phyloP scores from a whole-genome alignment of 2,797 vertebrate species.

The Melanotaenia trifasciata region DNA sequence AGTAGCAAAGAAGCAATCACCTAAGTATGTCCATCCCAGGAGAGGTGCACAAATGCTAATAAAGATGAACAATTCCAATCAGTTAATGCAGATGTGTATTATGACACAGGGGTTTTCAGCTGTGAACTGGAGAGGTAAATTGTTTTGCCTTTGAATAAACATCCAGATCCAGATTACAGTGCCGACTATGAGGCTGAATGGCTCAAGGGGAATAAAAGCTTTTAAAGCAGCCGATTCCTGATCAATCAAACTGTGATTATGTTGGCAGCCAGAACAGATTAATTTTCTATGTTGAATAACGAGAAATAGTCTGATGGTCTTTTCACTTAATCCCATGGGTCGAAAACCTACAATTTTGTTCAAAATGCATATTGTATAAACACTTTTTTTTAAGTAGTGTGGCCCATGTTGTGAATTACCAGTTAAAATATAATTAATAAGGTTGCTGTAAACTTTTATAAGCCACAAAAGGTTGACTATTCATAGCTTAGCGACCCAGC shows the following conservation, averaged over 20 bases:
- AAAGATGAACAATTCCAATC: constrained; percentile 75
- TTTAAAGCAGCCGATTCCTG: constrained; percentile 44
- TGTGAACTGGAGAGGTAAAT: constrained; percentile 46
- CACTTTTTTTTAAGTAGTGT: background rate
- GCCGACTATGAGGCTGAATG: constrained; percentile 30
- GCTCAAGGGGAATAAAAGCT: constrained; percentile 34
- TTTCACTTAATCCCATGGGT: constrained; percentile 29
- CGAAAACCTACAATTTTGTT: constrained; percentile 15
- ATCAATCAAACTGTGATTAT: constrained; percentile 62
- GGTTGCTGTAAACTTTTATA: constrained; percentile 28
- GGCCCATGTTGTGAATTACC: constrained; percentile 20
- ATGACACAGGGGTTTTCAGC: constrained; percentile 40
- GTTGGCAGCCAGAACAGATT: constrained; percentile 56
- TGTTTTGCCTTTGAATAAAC: constrained; percentile 47
- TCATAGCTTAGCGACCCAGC: constrained; percentile 33
- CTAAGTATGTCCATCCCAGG: constrained; percentile 73
- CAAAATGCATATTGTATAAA: constrained; percentile 20
- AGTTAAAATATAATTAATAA: constrained; percentile 44
- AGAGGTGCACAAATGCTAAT: constrained; percentile 69
- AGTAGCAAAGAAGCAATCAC: constrained; percentile 73
- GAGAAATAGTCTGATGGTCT: constrained; percentile 30
- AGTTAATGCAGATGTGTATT: constrained; percentile 68
- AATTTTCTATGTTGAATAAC: constrained; percentile 68
- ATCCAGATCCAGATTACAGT: constrained; percentile 35
- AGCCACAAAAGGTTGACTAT: constrained; percentile 42